Percentiles rank a stretch among this genome's conserved stretches.
Conservation (phyloP, 1,140 invertebrate genomes). For the Acromyrmex echinatior region DNA sequence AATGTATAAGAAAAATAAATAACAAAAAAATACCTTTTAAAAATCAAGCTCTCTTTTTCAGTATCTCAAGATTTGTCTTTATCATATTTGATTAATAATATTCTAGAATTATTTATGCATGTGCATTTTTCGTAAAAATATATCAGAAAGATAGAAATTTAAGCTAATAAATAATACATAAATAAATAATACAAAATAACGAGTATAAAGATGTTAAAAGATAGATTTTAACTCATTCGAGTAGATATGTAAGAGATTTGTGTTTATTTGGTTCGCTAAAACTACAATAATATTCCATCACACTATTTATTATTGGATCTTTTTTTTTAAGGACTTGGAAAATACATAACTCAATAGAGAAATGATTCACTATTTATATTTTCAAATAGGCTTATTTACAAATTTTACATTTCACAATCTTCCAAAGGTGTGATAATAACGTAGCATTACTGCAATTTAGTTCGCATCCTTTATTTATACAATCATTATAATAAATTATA, state of each 20-base stretch:
- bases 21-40: too few species aligned
- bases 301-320: background rate
- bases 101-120: too few species aligned
- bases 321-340: background rate
- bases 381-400: slow-evolving; percentile 62
- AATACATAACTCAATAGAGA: slow-evolving; percentile 41
- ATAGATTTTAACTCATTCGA: too few species aligned
- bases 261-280: background rate
- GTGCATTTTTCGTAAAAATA: too few species aligned
- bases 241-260: background rate
- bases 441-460: slow-evolving; percentile 67
- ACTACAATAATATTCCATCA: background rate
- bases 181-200: too few species aligned
- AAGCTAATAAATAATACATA: too few species aligned
- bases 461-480: slow-evolving; percentile 82
- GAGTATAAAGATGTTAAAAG: background rate
- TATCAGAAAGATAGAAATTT: too few species aligned
- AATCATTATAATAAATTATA: slow-evolving; percentile 81
- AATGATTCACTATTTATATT: slow-evolving; percentile 65
- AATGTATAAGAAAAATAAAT: background rate
- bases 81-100: too few species aligned
- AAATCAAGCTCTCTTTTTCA: too few species aligned
- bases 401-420: slow-evolving; percentile 61
- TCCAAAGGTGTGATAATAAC: slow-evolving; percentile 68
- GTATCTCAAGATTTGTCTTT: too few species aligned